Evolutionary conservation across 2,113 vertebrate species (phyloP), one percentile per base, ranked within the genome.

Genomic region (Chionomys nivalis): DNA sequence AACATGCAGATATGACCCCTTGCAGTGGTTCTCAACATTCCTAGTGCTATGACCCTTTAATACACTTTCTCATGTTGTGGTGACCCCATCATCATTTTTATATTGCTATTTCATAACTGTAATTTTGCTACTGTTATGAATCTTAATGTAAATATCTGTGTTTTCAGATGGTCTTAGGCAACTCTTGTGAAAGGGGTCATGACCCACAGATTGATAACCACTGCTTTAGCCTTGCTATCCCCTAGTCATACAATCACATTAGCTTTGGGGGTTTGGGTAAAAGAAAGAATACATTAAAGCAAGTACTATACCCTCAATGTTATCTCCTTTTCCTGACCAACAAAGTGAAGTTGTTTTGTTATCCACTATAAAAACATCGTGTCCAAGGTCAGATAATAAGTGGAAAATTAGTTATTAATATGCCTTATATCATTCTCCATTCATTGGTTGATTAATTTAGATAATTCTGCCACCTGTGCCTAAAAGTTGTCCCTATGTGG

Each of bases 311-410:
- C 72, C 82, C 7, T 79, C 44, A 65, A 42, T 3, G 33, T 66
- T 52, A 79, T 93, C 52, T 93, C 42, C 31, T 91, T 92, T 91
- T 86, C 89, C 91, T 94, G 75, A 61, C 42, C 42, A 76, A 66
- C 12, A 94, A 55, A 65, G 49, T 52, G 39, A 66, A 77, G 3
- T 70, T 10, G 9, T 92, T 87, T 42, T 52, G 7, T 42, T 81
- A 79, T 58, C 36, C 28, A 23, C 58, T 90, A 17, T 65, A 77
- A 47, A 58, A 73, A 44, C 47, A 72, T 3, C 55, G 77, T 93
- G 6, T 88, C 16, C 36, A 73, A 88, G 68, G 23, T 73, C 63
- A 65, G 42, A n/a, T 10, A 94, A 11, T 78, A 49, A 91, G 31
- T 82, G 24, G 52, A 72, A 70, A 36, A 12, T 26, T 63, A 83